These are phyloP conservation scores for Aspidiotus rigidus DNA, from an alignment of 2,888 invertebrate genomes.

Conservation along the genomic window DNA sequence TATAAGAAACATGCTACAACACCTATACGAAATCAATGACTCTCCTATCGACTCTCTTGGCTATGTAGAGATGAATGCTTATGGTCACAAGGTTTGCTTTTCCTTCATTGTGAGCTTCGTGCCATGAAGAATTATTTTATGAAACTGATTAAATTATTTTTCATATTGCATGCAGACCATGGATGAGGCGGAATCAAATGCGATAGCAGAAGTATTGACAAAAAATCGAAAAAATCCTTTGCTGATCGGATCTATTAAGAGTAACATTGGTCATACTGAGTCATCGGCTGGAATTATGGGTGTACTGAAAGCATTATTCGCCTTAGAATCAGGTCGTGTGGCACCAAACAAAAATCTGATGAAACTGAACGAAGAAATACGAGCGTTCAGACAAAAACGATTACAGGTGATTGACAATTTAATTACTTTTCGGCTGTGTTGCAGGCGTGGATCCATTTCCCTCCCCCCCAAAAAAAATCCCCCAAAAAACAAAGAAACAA, in stretches of 20 bases:
- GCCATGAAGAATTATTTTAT: no score
- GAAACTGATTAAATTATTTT: not conserved
- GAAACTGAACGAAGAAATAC: conserved; percentile 2
- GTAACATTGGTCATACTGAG: conserved; percentile 54
- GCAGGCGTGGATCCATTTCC: no score
- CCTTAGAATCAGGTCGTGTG: conserved; percentile 38
- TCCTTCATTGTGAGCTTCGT: no score
- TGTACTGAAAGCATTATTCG: conserved; percentile 44
- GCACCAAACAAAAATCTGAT: conserved; percentile 36
- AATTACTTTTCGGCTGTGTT: no score
- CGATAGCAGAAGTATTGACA: conserved; percentile 31
- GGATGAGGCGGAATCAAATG: conserved; percentile 36
- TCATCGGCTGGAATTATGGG: conserved; percentile 45
- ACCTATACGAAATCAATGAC: no score
- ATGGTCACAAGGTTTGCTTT: conserved; percentile 5
- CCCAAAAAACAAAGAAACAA: no score
- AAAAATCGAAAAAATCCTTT: conserved; percentile 42
- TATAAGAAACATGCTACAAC: conserved; percentile 25
- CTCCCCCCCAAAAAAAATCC: no score
- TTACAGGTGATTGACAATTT: conserved; percentile 23
- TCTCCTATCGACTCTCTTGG: no score
- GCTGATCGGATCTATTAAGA: conserved; percentile 51
- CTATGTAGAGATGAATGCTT: conserved; percentile 37
- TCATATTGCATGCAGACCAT: conserved; percentile 19
- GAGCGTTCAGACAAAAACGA: not conserved